phyloP scores from a whole-genome alignment of 2,797 vertebrate species.

The Urophycis tenuis region DNA sequence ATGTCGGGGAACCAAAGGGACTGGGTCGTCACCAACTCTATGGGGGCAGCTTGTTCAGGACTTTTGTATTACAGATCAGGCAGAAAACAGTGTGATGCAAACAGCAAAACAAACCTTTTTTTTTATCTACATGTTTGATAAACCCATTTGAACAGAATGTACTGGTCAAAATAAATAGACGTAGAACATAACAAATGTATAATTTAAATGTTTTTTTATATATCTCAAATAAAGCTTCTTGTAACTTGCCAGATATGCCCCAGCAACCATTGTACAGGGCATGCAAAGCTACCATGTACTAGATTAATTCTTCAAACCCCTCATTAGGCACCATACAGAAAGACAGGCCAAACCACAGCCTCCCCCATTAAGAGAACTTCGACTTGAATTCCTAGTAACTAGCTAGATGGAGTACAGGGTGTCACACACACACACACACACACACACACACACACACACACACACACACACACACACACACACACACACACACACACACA shows the following conservation, averaged over 20 bases:
- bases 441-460: neutral
- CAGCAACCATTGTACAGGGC: slow-evolving; percentile 52
- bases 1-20: slow-evolving; percentile 59
- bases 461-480: neutral
- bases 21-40: slow-evolving; percentile 33
- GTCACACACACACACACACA: neutral
- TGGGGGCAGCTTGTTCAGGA: slow-evolving; percentile 39
- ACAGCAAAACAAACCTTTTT: slow-evolving; percentile 47
- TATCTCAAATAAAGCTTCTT: slow-evolving; percentile 81
- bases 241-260: slow-evolving; percentile 76
- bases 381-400: slow-evolving; percentile 50
- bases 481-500: slow-evolving; percentile 3
- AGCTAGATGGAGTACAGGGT: slow-evolving; percentile 32
- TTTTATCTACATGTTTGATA: slow-evolving; percentile 64
- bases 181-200: slow-evolving; percentile 83
- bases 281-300: slow-evolving; percentile 72
- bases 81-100: slow-evolving; percentile 46
- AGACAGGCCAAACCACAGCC: slow-evolving; percentile 57
- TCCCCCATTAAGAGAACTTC: slow-evolving; percentile 49
- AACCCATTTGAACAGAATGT: slow-evolving; percentile 66
- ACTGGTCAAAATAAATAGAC: slow-evolving; percentile 88
- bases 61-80: slow-evolving; percentile 42
- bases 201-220: slow-evolving; percentile 69
- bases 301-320: slow-evolving; percentile 63
- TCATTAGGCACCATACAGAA: slow-evolving; percentile 57